Conservation (phyloP, 1,140 invertebrate genomes). For the Schlechtendalia chinensis region DNA sequence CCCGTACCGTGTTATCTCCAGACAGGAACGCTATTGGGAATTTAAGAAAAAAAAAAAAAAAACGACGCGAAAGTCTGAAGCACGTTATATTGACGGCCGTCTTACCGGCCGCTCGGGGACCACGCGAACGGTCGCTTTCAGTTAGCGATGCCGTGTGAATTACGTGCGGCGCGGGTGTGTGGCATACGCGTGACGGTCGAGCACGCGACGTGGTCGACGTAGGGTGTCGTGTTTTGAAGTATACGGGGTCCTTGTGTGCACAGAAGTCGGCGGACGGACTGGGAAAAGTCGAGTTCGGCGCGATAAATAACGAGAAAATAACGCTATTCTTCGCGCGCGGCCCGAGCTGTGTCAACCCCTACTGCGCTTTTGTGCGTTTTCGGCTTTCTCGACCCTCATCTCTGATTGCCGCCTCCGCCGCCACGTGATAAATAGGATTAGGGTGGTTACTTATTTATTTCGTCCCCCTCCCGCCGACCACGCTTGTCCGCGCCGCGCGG, state of each 20-base stretch:
- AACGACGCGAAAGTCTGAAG: too few relatives aligned
- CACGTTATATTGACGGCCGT: too few relatives aligned
- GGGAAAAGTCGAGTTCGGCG: constrained; percentile 48
- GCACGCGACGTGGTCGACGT: constrained; percentile 21
- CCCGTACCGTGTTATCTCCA: too few relatives aligned
- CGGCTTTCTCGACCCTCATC: constrained; percentile 47
- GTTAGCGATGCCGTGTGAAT: too few relatives aligned
- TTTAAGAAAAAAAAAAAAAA: too few relatives aligned
- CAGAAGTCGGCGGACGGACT: background rate
- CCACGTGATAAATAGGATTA: constrained; percentile 47
- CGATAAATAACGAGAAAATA: constrained; percentile 50
- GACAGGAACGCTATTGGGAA: too few relatives aligned
- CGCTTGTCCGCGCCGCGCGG: too few relatives aligned
- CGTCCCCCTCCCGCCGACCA: too few relatives aligned
- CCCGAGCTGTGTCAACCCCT: constrained; percentile 33
- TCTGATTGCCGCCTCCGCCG: constrained; percentile 32
- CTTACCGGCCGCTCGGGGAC: too few relatives aligned
- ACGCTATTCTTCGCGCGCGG: constrained; percentile 42
- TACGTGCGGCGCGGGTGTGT: constrained; percentile 1
- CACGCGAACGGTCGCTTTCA: too few relatives aligned
- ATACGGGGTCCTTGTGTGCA: background rate
- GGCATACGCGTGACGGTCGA: background rate
- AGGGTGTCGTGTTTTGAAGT: constrained; percentile 22
- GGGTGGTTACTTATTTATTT: constrained; percentile 36
- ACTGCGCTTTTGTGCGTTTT: constrained; percentile 49